Evolutionary conservation across 2,888 invertebrate genomes (phyloP), one percentile per base, ranked within the genome.

Genomic region (Opisthograptis luteolata): DNA sequence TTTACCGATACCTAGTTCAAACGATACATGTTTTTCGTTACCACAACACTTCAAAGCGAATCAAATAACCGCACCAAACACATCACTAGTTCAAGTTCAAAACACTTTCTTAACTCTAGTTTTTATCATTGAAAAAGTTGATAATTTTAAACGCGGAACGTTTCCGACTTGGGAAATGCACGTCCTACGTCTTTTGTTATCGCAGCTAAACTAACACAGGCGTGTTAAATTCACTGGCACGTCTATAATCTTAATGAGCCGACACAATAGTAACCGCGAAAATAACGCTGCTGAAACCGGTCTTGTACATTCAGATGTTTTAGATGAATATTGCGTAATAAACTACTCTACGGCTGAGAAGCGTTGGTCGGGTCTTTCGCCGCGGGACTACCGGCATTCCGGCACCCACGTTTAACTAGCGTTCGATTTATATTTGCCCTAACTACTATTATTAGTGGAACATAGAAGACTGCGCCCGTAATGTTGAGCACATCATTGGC

Each of bases 141-240:
- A 17, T 17, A 17, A 17, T 17, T 17, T 39, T 42, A 48, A 36
- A 32, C 43, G 32, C 39, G 51, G 44, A 53, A 36, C 32, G 45
- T 45, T 60, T 58, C 60, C n/a, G n/a, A n/a, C n/a, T n/a, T n/a
- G n/a, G 37, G 40, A 64, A 65, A 64, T 66, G 70, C 74, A 81
- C 84, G 84, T 82, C 81, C 73, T 74, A 54, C 72, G 63, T 69
- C 76, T 71, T 67, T 73, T 83, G 79, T 84, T 83, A 85, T 83
- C 84, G 78, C 73, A 49, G 69, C 71, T 66, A 71, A 68, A 84
- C 84, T 85, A 83, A 82, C 79, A 71, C 57, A 51, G 64, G 59
- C 65, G 73, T 68, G 64, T 69, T 70, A 73, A 73, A 69, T 74
- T 76, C 67, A 79, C 71, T 71, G 68, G 62, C 75, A 71, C 73